phyloP scores from a whole-genome alignment of 2,113 vertebrate species.

The Lycaon pictus region DNA sequence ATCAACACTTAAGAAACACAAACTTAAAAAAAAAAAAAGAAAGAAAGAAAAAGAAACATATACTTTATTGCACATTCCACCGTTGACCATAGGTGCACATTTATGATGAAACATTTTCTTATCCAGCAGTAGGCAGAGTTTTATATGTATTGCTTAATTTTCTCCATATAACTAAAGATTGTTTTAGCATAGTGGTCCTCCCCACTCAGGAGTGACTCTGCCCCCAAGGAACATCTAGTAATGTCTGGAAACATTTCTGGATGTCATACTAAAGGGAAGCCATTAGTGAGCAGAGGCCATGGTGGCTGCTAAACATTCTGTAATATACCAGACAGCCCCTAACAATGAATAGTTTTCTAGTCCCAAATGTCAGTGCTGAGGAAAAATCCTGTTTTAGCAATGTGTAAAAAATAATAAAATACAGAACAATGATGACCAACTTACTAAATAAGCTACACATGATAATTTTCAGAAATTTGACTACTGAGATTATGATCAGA shows the following conservation, averaged over 20 bases:
- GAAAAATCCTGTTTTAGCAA: neutral
- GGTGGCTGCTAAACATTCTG: neutral
- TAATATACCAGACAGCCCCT: neutral
- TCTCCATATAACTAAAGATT: constrained; percentile 1
- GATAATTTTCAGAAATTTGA: constrained; percentile 18
- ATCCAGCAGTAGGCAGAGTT: neutral
- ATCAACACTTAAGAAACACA: neutral
- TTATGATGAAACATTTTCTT: neutral
- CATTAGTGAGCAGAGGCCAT: neutral
- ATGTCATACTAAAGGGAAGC: neutral
- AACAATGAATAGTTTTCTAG: neutral
- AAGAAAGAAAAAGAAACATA: neutral
- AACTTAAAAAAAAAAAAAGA: neutral
- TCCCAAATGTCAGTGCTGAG: neutral
- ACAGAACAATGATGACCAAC: neutral
- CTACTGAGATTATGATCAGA: neutral
- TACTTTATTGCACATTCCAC: neutral
- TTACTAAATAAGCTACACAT: neutral
- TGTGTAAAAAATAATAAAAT: neutral
- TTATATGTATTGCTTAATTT: constrained; percentile 8
- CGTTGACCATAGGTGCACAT: neutral
- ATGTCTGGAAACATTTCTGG: neutral
- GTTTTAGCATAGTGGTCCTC: neutral
- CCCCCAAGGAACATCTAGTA: neutral
- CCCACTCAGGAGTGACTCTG: neutral